Evolutionary conservation across 2,113 vertebrate genomes (phyloP), one percentile per base, ranked within the genome.

Genomic region (Gasterosteus aculeatus): DNA sequence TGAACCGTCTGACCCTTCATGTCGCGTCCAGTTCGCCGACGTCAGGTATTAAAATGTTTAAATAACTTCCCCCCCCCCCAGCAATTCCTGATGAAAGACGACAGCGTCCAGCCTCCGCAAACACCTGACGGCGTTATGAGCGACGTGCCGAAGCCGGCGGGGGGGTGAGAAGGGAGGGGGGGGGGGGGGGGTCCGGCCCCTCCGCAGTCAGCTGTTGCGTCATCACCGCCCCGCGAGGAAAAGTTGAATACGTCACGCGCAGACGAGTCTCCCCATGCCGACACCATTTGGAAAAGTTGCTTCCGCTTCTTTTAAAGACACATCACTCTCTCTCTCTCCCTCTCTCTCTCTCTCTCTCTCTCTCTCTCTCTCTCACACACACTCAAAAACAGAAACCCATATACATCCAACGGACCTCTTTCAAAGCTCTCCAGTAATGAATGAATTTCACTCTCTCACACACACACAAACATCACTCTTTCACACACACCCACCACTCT

Each of bases 21-120:
- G 42, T 18, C 31, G 42, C 22, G 31, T 53, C 54, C 56, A 41
- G 61, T 7, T 11, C 49, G 29, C 26, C 35, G 19, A 15, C 2
- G 16, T 87, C 80, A 62, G 85, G 77, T 72, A 83, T 66, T 16
- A 60, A 69, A 59, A 80, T 77, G 22, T 39, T 35, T 56, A 26
- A 26, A 26, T 26, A 26, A 26, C 22, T 26, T 26, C 22, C 22
- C n/a, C n/a, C n/a, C n/a, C n/a, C n/a, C n/a, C 22, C 22, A 26
- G 35, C 35, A 38, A 38, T 38, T 38, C 35, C 35, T 7, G 1
- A 7, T 38, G 35, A 38, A 38, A 38, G 1, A 38, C 35, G 35
- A 38, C 35, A 38, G 35, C 35, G 35, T 38, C 35, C 14, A 41
- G 2, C 6, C 18, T 1, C 26, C 54, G 14, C 38, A 19, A 5